Evolutionary conservation across 1,140 invertebrate species (phyloP), one percentile per base, ranked within the genome.

Genomic region (Drosophila ercepeae): DNA sequence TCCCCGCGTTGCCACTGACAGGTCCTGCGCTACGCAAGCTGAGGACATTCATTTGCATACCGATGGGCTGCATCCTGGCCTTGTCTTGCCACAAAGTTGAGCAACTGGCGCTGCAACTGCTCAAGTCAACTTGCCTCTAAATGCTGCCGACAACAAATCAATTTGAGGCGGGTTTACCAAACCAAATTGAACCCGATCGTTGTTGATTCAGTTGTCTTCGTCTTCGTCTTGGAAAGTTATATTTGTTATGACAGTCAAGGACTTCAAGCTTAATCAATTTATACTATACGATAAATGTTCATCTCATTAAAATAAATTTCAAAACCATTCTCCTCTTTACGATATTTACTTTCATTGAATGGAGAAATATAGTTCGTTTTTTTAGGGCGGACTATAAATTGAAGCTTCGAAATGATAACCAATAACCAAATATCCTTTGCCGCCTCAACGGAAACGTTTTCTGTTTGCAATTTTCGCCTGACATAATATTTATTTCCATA

Each of bases 131-230:
- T 44, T 67, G 50, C 59, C 65, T 41, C 55, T 59, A 77, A 82
- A 78, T 83, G 59, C 55, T 50, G 63, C 68, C 65, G 68, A 53
- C 58, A 82, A 88, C 82, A 88, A 89, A 88, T 89, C 77, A 89
- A 89, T 88, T 89, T 60, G 61, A 63, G 69, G 70, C 57, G 44
- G 58, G 73, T 60, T 71, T 77, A 75, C 60, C 46, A 70, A 73
- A 65, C 53, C 59, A 78, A 88, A 78, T 82, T 69, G 60, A 75
- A 61, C 61, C 21, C 36, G 32, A 51, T 42, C 44, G 55, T 21
- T 69, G 51, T 69, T 69, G 69, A 32, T 18, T 34, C 39, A 67
- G 63, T 27, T 65, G 21, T 5, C 18, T 61, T 29, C 41, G 42
- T 23, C 23, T 14, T 13, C 14, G 21, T 21, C 13, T 4, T 2